Conservation (phyloP, 92 coral and sea anemone genomes). For the Epizoanthus ramosus region DNA sequence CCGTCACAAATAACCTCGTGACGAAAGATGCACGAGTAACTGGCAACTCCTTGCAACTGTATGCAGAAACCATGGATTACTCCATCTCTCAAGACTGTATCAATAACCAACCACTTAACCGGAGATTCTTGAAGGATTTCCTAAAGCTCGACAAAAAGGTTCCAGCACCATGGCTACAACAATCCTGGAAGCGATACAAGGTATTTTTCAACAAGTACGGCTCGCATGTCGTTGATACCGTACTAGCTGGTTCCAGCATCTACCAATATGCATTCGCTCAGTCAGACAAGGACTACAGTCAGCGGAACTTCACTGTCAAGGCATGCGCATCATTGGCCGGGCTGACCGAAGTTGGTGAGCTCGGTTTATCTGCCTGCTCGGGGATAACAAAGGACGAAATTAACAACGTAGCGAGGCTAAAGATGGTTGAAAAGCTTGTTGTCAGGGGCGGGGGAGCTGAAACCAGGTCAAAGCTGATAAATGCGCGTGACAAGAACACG, state of each 20-base stretch:
- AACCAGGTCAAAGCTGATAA: constrained; percentile 29
- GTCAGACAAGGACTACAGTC: constrained; percentile 6
- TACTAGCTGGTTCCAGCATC: constrained; percentile 59
- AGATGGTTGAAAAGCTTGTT: constrained; percentile 31
- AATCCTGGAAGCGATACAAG: constrained; percentile 55
- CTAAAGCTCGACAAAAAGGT: constrained; percentile 30
- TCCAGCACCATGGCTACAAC: constrained; percentile 23
- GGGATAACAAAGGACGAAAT: constrained; percentile 58
- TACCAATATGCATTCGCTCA: constrained; percentile 68
- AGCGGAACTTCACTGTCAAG: constrained; percentile 61
- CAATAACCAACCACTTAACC: constrained; percentile 17
- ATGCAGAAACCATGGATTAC: constrained; percentile 29
- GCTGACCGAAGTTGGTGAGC: constrained; percentile 9
- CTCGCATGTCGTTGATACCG: constrained; percentile 60
- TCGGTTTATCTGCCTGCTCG: constrained; percentile 60
- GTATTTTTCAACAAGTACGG: constrained; percentile 58
- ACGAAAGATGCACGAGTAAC: constrained; percentile 40
- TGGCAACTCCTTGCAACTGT: constrained; percentile 55
- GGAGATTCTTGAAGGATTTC: constrained; percentile 45
- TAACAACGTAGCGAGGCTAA: constrained; percentile 1
- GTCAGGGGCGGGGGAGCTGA: constrained; percentile 39
- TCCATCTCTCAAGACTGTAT: constrained; percentile 65
- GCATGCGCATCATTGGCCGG: constrained; percentile 64
- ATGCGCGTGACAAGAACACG: neutral
- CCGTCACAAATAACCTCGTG: constrained; percentile 58